phyloP scores from a whole-genome alignment of 2,113 vertebrate species.

The Odontophorus gujanensis region DNA sequence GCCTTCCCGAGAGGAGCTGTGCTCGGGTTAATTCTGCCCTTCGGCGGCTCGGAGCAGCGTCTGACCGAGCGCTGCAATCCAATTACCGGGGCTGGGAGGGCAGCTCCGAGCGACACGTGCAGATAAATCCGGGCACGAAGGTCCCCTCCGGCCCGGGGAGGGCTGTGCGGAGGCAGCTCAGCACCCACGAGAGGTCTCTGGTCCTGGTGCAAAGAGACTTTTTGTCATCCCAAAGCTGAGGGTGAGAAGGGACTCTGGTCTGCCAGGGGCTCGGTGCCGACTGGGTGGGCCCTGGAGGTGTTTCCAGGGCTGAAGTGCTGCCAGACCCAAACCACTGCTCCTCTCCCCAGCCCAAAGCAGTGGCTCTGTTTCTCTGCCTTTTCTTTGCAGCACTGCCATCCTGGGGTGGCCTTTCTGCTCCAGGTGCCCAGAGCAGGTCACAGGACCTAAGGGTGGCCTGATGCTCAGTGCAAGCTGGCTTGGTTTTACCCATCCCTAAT shows the following conservation, averaged over 20 bases:
- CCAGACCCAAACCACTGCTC: neutral
- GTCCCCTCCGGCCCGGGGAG: neutral
- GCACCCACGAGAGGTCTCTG: neutral
- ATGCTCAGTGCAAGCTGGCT: neutral
- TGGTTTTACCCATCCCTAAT: neutral
- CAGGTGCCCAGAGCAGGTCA: neutral
- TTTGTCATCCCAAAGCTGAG: neutral
- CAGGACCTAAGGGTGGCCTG: neutral
- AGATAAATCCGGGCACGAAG: rapidly evolving
- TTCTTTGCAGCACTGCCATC: neutral
- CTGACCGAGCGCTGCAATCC: neutral
- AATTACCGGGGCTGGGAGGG: constrained; percentile 16
- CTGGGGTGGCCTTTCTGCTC: neutral
- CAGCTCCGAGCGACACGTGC: neutral
- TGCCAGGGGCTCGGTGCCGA: too few relatives aligned
- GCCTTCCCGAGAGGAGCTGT: neutral
- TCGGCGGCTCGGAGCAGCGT: neutral
- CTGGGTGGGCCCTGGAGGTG: neutral
- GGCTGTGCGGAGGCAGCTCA: neutral
- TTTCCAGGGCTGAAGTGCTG: neutral
- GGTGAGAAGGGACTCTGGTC: too few relatives aligned
- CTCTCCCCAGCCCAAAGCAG: neutral
- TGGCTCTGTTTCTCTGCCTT: neutral
- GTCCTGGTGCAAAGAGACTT: neutral
- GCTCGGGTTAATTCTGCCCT: constrained; percentile 19